A percentile compares a stretch with the other conserved stretches of the same genome.
phyloP scores from a whole-genome alignment of 2,797 vertebrate genomes.

The Catamblyrhynchus diadema region DNA sequence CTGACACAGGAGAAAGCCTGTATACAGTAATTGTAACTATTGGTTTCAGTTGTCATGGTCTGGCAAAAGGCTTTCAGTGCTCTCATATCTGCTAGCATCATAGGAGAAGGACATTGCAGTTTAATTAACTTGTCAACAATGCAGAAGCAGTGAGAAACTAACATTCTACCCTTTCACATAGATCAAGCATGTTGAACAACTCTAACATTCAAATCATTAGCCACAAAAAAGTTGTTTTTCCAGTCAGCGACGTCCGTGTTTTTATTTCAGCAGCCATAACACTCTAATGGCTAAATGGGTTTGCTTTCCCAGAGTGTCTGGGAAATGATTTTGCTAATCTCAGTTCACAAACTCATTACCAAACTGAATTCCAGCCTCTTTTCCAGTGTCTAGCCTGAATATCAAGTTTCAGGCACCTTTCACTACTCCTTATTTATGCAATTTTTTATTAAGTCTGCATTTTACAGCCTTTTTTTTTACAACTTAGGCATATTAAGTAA shows the following conservation, averaged over 20 bases:
- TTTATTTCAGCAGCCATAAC: constrained; percentile 60
- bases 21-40: neutral
- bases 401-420: constrained; percentile 65
- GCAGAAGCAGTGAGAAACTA: neutral
- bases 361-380: constrained; percentile 54
- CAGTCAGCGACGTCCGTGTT: neutral
- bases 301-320: constrained; percentile 51
- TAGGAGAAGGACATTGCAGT: neutral
- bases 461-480: constrained; percentile 61
- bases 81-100: neutral
- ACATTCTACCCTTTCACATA: neutral
- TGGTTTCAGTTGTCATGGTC: neutral
- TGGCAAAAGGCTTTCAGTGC: neutral
- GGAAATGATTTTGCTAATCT: constrained; percentile 59
- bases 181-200: neutral
- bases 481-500: constrained; percentile 36
- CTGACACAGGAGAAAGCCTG: neutral
- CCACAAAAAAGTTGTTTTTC: constrained; percentile 22
- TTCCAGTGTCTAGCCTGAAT: constrained; percentile 61
- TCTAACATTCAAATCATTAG: neutral
- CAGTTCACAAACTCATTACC: constrained; percentile 45
- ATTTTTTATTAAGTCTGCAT: constrained; percentile 65
- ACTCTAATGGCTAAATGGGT: constrained; percentile 20
- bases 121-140: neutral
- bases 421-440: constrained; percentile 64